Evolutionary conservation across 2,113 vertebrate species (phyloP), one percentile per base, ranked within the genome.

Genomic region (Fregata magnificens): DNA sequence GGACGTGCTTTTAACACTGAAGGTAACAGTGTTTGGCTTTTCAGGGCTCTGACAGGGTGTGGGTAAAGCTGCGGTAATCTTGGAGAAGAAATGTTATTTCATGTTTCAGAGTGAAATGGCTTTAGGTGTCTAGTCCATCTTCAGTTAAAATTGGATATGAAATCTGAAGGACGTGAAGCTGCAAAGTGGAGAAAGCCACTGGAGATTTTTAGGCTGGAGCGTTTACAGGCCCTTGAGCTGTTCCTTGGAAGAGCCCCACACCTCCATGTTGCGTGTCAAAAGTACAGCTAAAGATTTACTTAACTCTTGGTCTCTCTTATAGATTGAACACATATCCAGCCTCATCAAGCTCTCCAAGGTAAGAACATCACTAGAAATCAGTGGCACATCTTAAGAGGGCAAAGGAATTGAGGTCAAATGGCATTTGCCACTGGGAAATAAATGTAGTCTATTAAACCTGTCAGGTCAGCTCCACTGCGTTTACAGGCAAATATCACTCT

Each of bases 301-400:
- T 87, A 29, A 72, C 42, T 91, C 67, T 97, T 96, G 81, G n/a
- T 98, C 80, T 97, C 82, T 97, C 82, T 98, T 98, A 85, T 84
- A 99, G 99, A 99, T 99, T 88, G 99, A 99, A 97, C 99, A 99
- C 98, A 99, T 99, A 99, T 99, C 99, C 93, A 98, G 98, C 95
- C 99, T 99, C 97, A 99, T 99, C 98, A 99, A 99, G 97, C 99
- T 99, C 91, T 99, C 99, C 95, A 99, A 99, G 99, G 99, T 99
- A 97, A 97, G 98, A 70, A 28, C 38, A 10, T 71, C 34, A 11
- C 32, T 34, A 28, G 82, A 52, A 96, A 74, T 70, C 40, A 58
- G 50, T 36, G 92, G 34, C 26, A 17, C 6, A 1, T 82, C 40
- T 86, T 44, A 45, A 79, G 36, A 36, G 67, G 66, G 55, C 14